Conservation (phyloP, 1,140 invertebrate genomes). For the Lucilia cuprina region DNA sequence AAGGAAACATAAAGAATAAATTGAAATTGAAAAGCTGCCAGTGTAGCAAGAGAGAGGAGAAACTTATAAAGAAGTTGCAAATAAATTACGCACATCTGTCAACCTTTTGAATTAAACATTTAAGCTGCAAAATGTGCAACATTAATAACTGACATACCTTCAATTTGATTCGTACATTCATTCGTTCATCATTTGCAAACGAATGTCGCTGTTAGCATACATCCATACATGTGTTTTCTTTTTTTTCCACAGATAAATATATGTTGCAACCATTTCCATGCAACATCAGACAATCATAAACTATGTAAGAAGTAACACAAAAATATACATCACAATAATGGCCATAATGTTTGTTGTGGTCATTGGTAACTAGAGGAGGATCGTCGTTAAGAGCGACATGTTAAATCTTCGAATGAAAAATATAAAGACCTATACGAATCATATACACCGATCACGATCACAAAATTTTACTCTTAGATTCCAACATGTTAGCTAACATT, state of each 20-base stretch:
- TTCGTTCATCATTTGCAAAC: conserved; percentile 23
- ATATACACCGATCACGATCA: too few species aligned
- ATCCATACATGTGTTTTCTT: too few species aligned
- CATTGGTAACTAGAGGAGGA: conserved; percentile 17
- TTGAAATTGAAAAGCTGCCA: too few species aligned
- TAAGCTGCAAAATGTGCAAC: conserved; percentile 62
- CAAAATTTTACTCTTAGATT: too few species aligned
- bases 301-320: neutral
- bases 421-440: too few species aligned
- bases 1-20: conserved; percentile 3
- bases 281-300: neutral
- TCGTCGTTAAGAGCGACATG: neutral
- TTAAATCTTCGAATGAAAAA: neutral
- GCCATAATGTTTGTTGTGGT: neutral
- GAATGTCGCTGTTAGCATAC: neutral
- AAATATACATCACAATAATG: conserved; percentile 19
- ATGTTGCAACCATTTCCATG: neutral
- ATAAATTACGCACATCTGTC: conserved; percentile 63
- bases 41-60: neutral
- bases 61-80: conserved; percentile 39
- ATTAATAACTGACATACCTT: conserved; percentile 60
- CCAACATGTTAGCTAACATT: too few species aligned
- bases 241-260: too few species aligned
- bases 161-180: conserved; percentile 56
- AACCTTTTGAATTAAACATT: conserved; percentile 61